Evolutionary conservation across 1,140 invertebrate species (phyloP), one percentile per base, ranked within the genome.

Genomic region (Aphaenogaster rudis): DNA sequence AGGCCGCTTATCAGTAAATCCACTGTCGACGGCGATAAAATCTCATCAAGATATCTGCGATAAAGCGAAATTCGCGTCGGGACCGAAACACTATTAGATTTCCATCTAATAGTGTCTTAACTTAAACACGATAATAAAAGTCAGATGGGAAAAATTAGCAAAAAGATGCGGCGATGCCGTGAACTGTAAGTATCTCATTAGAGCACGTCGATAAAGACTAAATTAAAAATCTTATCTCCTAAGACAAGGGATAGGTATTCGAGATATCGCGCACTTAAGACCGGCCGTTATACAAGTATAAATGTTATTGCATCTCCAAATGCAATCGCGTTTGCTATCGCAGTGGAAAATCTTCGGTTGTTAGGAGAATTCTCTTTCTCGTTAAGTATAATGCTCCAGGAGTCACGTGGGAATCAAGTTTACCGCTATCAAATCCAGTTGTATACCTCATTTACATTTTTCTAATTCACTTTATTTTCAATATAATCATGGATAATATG

Each of bases 311-410:
- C 78, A 69, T 57, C 64, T 42, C 3, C n/a, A 42, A 71, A 69
- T 71, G 64, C 64, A 81, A 57, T 81, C 50, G 52, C 21, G 36
- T 36, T 67, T 36, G 78, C 50, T 81, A 81, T 81, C 50, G 50
- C 39, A 9, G 3, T 8, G 15, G 39, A 39, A 57, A 39, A 81
- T 69, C 77, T 50, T 50, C 13, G 64, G 13, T 36, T 50, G n/a
- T 39, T 50, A 66, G 33, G 77, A 36, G 13, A 42, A 81, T 81
- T 81, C 66, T 57, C 21, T 81, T 81, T 81, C 36, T 8, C n/a
- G 21, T 48, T 45, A 69, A 81, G 15, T 71, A 15, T 54, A 54
- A 71, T 48, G 64, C 42, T 45, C 21, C 15, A 57, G 21, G 52
- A n/a, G 48, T 11, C 48, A 42, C 13, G 36, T 9, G 39, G 21